Percentiles rank a stretch among this genome's conserved stretches.
phyloP scores from a whole-genome alignment of 2,113 vertebrate species.

The Callospermophilus lateralis region DNA sequence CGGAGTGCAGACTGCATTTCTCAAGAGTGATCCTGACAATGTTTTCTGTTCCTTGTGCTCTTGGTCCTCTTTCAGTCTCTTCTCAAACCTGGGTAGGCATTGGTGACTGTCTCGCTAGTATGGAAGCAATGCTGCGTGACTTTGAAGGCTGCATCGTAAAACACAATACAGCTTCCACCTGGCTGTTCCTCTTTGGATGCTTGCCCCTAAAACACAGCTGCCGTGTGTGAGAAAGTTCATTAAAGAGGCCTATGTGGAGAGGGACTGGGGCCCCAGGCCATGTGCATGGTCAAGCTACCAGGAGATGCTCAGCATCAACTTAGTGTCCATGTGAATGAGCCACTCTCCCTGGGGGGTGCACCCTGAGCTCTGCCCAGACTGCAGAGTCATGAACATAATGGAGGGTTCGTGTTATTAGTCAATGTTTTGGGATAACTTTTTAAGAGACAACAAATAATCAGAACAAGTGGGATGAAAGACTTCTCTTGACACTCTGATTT shows the following conservation, averaged over 20 bases:
- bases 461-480: background rate
- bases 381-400: background rate
- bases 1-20: background rate
- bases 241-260: background rate
- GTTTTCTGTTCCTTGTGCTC: background rate
- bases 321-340: background rate
- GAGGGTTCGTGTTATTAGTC: background rate
- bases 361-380: background rate
- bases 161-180: background rate
- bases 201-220: background rate
- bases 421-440: background rate
- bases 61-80: background rate
- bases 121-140: background rate
- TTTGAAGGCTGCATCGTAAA: background rate
- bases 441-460: background rate
- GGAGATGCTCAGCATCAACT: background rate
- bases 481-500: background rate
- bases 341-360: background rate
- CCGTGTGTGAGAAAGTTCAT: background rate
- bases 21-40: background rate
- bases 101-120: accelerated
- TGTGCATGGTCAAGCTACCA: background rate
- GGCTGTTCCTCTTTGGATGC: background rate
- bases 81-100: background rate
- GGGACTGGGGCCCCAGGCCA: background rate